These are phyloP conservation scores for Galerucella calmariensis DNA, from an alignment of 2,888 invertebrate species.

Conservation along the genomic window DNA sequence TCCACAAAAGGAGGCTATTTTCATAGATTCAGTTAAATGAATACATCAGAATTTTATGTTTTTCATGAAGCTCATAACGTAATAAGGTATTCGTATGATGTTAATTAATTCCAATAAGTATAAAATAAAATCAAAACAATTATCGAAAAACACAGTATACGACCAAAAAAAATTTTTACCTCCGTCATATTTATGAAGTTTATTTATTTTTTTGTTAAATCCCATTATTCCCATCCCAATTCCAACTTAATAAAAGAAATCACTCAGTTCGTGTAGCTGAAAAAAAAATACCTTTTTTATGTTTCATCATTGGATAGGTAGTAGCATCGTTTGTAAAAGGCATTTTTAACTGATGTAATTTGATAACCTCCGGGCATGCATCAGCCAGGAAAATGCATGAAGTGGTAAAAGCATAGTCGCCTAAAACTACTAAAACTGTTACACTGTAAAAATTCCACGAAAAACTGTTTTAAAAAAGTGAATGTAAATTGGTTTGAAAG, in stretches of 20 bases:
- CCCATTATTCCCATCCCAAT: background rate
- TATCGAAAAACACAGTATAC: no score
- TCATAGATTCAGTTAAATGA: background rate
- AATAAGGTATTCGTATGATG: no score
- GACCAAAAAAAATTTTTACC: background rate
- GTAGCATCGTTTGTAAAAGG: conserved; percentile 41
- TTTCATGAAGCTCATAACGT: background rate
- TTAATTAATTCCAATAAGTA: no score
- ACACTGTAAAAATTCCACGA: background rate
- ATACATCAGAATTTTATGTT: background rate
- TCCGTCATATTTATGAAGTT: background rate
- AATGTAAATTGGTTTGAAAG: no score
- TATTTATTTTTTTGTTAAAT: background rate
- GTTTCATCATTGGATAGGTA: conserved; percentile 7
- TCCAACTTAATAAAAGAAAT: background rate
- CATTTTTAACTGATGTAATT: conserved; percentile 51
- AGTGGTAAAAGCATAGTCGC: conserved; percentile 50
- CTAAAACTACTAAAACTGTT: background rate
- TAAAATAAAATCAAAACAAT: no score
- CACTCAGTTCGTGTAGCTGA: background rate
- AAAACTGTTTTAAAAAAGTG: no score
- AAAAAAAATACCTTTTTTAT: conserved; percentile 4
- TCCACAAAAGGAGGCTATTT: background rate
- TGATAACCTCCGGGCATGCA: conserved; percentile 54
- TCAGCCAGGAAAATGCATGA: conserved; percentile 58